Evolutionary conservation across 2,888 invertebrate genomes (phyloP).

Genomic region (Zele albiditarsus): DNA sequence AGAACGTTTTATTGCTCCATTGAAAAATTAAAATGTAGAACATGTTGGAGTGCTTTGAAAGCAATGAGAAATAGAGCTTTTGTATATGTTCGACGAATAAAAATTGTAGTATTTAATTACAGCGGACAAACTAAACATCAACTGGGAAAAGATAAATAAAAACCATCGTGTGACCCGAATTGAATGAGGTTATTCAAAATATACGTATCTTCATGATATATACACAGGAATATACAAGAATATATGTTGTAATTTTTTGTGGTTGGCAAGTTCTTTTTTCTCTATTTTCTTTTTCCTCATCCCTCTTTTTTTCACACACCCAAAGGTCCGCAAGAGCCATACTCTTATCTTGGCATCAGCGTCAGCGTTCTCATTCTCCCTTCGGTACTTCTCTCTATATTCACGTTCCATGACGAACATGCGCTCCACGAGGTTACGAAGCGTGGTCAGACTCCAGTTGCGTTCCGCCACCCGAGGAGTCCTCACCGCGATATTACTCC

Average conservation of each 20-base stretch:
- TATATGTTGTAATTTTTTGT: background rate
- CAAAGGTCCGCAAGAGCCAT: background rate
- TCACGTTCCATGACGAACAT: slow-evolving; percentile 46
- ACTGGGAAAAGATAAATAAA: too few species aligned
- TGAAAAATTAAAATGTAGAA: too few species aligned
- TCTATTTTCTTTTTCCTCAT: background rate
- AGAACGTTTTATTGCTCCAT: too few species aligned
- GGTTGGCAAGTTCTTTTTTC: background rate
- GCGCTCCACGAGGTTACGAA: slow-evolving; percentile 49
- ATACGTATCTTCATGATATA: background rate
- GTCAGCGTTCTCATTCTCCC: slow-evolving; percentile 23
- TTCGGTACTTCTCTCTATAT: slow-evolving; percentile 17
- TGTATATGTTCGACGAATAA: too few species aligned
- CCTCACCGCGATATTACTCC: slow-evolving; percentile 36
- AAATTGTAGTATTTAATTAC: too few species aligned
- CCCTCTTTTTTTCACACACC: background rate
- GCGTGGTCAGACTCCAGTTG: slow-evolving; percentile 53
- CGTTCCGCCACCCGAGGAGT: slow-evolving; percentile 50
- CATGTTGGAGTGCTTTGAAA: too few species aligned
- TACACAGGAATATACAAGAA: background rate
- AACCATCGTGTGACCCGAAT: too few species aligned
- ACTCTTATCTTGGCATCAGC: slow-evolving; percentile 24
- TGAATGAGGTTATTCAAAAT: background rate
- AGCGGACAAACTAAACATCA: too few species aligned
- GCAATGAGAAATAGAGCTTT: too few species aligned